Conservation (phyloP, 2,888 invertebrate genomes). For the Koerneria pararmatus region DNA sequence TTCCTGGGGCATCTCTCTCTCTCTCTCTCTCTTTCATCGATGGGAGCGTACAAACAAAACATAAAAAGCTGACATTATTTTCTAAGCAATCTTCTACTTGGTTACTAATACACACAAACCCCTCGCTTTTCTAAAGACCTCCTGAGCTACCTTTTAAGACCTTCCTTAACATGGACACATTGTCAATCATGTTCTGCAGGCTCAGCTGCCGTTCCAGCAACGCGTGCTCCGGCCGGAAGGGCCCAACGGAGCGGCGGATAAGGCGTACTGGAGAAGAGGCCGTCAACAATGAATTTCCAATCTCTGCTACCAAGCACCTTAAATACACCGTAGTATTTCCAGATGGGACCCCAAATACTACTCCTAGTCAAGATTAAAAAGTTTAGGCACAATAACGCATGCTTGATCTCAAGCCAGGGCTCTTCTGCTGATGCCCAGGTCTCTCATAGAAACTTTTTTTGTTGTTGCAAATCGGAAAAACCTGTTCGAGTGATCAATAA, state of each 20-base stretch:
- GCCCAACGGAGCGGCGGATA: conserved; percentile 66
- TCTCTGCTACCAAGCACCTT: conserved; percentile 75
- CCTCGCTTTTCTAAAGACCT: no score
- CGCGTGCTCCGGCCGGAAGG: conserved; percentile 74
- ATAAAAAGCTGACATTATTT: not conserved
- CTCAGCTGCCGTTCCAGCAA: conserved; percentile 80
- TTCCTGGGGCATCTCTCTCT: no score
- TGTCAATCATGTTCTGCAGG: conserved; percentile 67
- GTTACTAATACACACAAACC: no score
- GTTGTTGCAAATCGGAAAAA: no score
- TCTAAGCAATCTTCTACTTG: no score
- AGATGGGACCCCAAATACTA: not conserved
- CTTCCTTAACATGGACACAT: conserved; percentile 42
- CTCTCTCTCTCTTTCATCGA: no score
- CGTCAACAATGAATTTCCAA: conserved; percentile 76
- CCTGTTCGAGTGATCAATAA: no score
- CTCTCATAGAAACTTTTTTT: no score
- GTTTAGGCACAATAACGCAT: no score
- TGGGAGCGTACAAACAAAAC: not conserved
- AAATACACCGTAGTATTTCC: conserved; percentile 60
- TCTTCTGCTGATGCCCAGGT: no score
- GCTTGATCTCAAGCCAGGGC: no score
- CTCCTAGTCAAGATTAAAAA: no score
- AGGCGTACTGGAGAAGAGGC: conserved; percentile 74
- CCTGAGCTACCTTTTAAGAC: conserved; percentile 16